phyloP scores from a whole-genome alignment of 2,888 invertebrate genomes.

The Bursaphelenchus okinawaensis region DNA sequence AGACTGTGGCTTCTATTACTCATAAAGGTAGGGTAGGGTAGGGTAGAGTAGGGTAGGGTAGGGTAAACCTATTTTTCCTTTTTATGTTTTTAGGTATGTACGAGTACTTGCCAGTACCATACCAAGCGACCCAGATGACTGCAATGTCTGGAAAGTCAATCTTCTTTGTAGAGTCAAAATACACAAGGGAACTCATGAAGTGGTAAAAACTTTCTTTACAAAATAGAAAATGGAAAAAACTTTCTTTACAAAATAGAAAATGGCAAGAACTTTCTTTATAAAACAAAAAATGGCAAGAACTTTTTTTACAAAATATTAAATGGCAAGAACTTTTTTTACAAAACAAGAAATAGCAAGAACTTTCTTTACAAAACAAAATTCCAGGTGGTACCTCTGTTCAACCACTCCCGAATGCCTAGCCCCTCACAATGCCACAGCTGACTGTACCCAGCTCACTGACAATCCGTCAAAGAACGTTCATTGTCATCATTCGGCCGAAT shows the following conservation, averaged over 20 bases:
- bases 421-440: background rate
- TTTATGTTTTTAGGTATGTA: background rate
- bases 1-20: background rate
- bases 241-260: no score
- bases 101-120: background rate
- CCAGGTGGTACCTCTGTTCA: background rate
- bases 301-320: no score
- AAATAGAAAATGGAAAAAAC: no score
- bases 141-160: background rate
- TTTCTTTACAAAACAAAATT: no score
- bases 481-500: background rate
- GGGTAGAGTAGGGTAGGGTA: no score
- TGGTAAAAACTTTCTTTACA: no score
- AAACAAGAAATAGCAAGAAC: no score
- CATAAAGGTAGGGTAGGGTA: background rate
- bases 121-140: background rate
- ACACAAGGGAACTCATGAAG: background rate
- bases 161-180: background rate
- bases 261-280: no score
- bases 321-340: no score
- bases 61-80: no score
- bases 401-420: background rate
- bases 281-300: no score
- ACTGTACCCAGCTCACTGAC: background rate
- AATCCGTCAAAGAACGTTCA: background rate